These are phyloP conservation scores for Borostomias antarcticus DNA, from an alignment of 2,797 vertebrate species.

Conservation along the genomic window DNA sequence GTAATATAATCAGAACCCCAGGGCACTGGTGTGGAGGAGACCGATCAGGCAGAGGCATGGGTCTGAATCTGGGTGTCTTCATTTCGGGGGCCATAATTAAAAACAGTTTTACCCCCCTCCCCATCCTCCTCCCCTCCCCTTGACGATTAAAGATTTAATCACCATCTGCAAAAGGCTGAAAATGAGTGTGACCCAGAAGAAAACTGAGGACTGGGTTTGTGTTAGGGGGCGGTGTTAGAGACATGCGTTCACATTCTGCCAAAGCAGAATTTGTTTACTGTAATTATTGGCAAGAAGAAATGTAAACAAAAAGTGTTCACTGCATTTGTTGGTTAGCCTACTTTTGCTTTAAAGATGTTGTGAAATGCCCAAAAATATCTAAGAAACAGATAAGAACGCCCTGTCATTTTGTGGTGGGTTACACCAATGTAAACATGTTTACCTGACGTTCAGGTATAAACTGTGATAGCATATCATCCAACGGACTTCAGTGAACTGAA, in stretches of 20 bases:
- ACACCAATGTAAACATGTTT: background rate
- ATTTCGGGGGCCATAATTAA: conserved; percentile 80
- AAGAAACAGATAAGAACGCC: background rate
- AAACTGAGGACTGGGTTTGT: conserved; percentile 33
- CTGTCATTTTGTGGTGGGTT: background rate
- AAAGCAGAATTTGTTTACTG: conserved; percentile 4
- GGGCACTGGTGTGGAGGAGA: conserved; percentile 6
- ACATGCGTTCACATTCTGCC: conserved; percentile 13
- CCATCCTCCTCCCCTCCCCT: conserved; percentile 52
- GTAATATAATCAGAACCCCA: conserved; percentile 71
- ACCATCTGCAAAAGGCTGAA: conserved; percentile 71
- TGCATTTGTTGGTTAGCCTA: background rate
- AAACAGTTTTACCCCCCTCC: conserved; percentile 69
- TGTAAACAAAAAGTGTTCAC: background rate
- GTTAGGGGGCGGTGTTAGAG: conserved; percentile 34
- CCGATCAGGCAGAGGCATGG: conserved; percentile 59
- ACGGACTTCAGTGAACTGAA: too few relatives aligned
- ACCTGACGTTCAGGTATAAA: too few relatives aligned
- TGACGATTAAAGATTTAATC: conserved; percentile 79
- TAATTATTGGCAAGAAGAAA: conserved; percentile 22
- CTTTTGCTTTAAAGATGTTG: background rate
- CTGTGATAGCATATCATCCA: too few relatives aligned
- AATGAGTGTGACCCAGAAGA: conserved; percentile 63
- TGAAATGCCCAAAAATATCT: background rate
- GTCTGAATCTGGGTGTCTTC: conserved; percentile 68